A percentile compares a stretch with the other conserved stretches of the same genome.
Evolutionary conservation across 37 sponge, comb jelly and placozoan species (phyloP).

Genomic region (Halichondria panicea): DNA sequence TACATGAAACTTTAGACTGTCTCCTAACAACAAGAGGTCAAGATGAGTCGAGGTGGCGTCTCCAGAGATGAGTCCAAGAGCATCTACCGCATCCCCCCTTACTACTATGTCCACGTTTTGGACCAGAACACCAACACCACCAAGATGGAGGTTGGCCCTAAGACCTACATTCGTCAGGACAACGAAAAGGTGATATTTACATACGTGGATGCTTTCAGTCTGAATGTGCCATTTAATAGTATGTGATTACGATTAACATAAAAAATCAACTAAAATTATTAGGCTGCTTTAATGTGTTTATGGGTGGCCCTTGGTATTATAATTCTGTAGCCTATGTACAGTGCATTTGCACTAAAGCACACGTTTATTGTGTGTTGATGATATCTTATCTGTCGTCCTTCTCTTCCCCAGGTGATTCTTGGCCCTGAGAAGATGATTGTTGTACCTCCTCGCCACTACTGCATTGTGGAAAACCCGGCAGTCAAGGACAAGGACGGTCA

Average conservation of each 20-base stretch:
- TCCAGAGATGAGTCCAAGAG: conserved; percentile 46
- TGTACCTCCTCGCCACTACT: conserved; percentile 97
- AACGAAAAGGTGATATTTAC: conserved; percentile 99
- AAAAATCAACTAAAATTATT: too few relatives aligned
- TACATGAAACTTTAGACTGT: neutral
- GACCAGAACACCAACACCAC: conserved; percentile 98
- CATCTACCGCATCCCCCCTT: conserved; percentile 98
- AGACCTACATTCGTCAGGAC: conserved; percentile 99
- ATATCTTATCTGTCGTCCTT: too few relatives aligned
- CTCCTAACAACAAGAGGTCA: neutral
- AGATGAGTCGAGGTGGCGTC: conserved; percentile 23
- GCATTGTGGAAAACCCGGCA: conserved; percentile 97
- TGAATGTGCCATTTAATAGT: too few relatives aligned
- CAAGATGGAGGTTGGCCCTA: conserved; percentile 84
- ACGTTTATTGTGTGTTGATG: too few relatives aligned
- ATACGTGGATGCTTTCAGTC: too few relatives aligned
- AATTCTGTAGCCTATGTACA: too few relatives aligned
- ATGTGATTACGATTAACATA: too few relatives aligned
- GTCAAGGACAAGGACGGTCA: conserved; percentile 72
- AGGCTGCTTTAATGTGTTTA: too few relatives aligned
- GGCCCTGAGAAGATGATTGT: conserved; percentile 99
- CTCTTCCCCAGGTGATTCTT: conserved; percentile 64
- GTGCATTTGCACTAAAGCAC: too few relatives aligned
- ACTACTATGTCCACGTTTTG: conserved; percentile 98
- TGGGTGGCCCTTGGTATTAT: too few relatives aligned